Evolutionary conservation across 2,113 vertebrate genomes (phyloP).

Genomic region (Cebus imitator): DNA sequence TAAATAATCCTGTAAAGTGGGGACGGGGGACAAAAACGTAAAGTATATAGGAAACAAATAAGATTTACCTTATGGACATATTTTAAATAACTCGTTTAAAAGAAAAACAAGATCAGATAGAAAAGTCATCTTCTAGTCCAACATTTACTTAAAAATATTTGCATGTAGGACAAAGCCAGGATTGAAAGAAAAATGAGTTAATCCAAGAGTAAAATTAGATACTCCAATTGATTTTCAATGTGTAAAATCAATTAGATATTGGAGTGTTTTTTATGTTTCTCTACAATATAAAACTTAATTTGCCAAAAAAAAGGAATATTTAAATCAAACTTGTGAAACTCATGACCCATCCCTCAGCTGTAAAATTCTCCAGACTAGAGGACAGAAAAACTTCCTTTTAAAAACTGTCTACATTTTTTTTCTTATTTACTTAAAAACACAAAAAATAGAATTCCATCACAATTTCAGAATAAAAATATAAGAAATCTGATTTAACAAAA

Average conservation of each 20-base stretch:
- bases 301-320: background rate
- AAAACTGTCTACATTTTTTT: background rate
- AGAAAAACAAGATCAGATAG: background rate
- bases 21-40: background rate
- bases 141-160: background rate
- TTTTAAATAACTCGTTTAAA: background rate
- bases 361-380: background rate
- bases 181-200: background rate
- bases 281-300: conserved; percentile 11
- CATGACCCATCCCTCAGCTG: background rate
- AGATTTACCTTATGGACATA: background rate
- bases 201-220: background rate
- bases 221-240: background rate
- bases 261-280: background rate
- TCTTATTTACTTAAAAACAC: background rate
- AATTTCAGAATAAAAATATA: conserved; percentile 33
- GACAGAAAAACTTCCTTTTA: background rate
- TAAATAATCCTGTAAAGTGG: background rate
- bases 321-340: background rate
- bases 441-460: background rate
- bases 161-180: background rate
- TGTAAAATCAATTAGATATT: background rate
- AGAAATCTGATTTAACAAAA: conserved; percentile 1
- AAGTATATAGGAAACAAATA: background rate
- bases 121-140: background rate